Percentiles rank a stretch among this genome's conserved stretches.
These are phyloP conservation scores for Serranus cabrilla DNA, from an alignment of 2,797 vertebrate genomes.

Conservation along the genomic window DNA sequence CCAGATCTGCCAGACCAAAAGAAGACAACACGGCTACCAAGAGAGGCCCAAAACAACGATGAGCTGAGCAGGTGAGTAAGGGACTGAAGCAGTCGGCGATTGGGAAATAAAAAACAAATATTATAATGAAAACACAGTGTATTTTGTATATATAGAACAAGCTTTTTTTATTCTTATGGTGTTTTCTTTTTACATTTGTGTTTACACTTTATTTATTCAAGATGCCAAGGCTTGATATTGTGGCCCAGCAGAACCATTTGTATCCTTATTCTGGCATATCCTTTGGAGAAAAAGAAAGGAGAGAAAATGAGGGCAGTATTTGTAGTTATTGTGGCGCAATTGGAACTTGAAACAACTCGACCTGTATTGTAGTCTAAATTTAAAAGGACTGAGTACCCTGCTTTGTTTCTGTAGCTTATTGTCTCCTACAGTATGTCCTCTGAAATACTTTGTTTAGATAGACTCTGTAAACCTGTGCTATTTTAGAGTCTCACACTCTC, in stretches of 20 bases:
- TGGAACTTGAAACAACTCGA: conserved; percentile 20
- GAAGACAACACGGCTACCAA: conserved; percentile 86
- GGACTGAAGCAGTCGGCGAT: conserved; percentile 5
- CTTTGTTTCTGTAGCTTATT: conserved; percentile 22
- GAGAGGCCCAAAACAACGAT: conserved; percentile 79
- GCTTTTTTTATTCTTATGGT: conserved; percentile 48
- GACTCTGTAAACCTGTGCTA: conserved; percentile 23
- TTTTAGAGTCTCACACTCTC: conserved; percentile 29
- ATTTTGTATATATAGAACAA: conserved; percentile 10
- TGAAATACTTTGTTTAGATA: neutral
- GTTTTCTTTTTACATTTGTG: conserved; percentile 66
- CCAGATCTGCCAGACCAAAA: conserved; percentile 96
- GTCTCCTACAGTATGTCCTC: neutral
- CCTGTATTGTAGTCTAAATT: conserved; percentile 26
- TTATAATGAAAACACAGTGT: neutral
- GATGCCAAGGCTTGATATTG: conserved; percentile 83
- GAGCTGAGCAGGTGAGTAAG: conserved; percentile 77
- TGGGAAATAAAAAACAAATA: neutral
- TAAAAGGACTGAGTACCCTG: conserved; percentile 7
- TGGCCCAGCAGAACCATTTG: conserved; percentile 82
- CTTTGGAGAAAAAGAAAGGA: conserved; percentile 74
- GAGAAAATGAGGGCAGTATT: conserved; percentile 34
- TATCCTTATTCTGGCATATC: conserved; percentile 88
- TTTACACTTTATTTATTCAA: conserved; percentile 84
- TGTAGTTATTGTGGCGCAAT: conserved; percentile 26